Base-by-base conservation (phyloP, 2,888 invertebrate species). In the Ophion ellenae region DNA sequence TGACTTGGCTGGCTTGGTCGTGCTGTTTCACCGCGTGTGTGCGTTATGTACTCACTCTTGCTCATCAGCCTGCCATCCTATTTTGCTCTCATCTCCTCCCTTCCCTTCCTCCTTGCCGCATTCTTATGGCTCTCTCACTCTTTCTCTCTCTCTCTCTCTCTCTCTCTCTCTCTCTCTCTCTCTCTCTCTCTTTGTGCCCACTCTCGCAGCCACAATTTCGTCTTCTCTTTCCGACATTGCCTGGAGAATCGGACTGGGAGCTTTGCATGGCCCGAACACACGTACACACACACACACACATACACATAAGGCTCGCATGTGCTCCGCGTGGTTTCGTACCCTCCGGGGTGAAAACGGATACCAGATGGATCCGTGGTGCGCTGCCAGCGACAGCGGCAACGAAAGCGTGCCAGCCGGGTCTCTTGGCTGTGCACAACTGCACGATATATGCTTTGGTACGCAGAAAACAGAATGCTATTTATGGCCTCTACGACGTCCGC, bases 1-100 rank as follows among this genome's bases (percentile, higher is more conserved):
- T 88, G 90, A 88, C 89, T 87, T 85, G 85, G 80, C 86, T 85
- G 84, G 81, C 83, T 70, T 59, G 20, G 47, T 76, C 76, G 70
- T 47, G 32, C 28, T 57, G 67, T 71, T 76, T 57, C 77, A 61
- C 78, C 20, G 40, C 45, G 74, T 63, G 75, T 53, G 45, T 57
- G 71, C 75, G 74, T 59, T 69, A 69, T 53, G 61, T 80, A 66
- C 67, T 57, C 59, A n/a, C 78, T 74, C 63, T 74, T 28, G 74
- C 82, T 79, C 81, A 17, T 63, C 73, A 47, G 71, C 66, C 63
- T 40, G 0, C 28, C 66, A 64, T 47, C 57, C 67, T 61, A 24
- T 36, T 40, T 11, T 57, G 47, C 61, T 61, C 20, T 40, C 71
- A 11, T 66, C 61, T 66, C 63, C n/a, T 53, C 7, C 14, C 20